Evolutionary conservation across 2,888 invertebrate species (phyloP), one percentile per base, ranked within the genome.

Genomic region (Tinea pellionella): DNA sequence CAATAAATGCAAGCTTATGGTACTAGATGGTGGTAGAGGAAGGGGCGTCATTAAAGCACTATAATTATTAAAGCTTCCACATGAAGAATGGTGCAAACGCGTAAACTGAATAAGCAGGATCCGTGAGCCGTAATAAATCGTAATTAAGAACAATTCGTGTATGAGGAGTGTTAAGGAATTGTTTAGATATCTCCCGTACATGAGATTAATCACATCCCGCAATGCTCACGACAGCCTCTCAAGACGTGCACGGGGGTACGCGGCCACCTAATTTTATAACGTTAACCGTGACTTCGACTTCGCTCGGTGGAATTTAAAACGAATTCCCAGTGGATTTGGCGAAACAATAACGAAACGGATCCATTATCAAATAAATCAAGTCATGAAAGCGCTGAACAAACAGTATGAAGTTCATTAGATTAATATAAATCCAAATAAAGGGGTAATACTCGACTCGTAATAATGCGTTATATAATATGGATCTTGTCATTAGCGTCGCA

Each of bases 401-500:
- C 53, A 24, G 24, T 6, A 53, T 53, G 53, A 53, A 61, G 62
- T 64, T 63, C 63, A 63, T 64, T 64, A 64, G 63, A 60, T 63
- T 63, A 63, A 64, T 64, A 62, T 62, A 61, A 63, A 63, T 63
- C 62, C 64, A 64, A 63, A 64, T 61, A 62, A 15, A 47, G 47
- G 47, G 8, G 24, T 24, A n/a, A n/a, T n/a, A n/a, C n/a, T n/a
- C n/a, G n/a, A n/a, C n/a, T n/a, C n/a, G 24, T 24, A 6, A 24
- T 24, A 24, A 24, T 24, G n/a, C n/a, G n/a, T n/a, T n/a, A 42
- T 42, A 8, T 42, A n/a, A 42, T 42, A 42, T 47, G 18, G 47
- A 47, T 47, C 47, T n/a, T 37, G 37, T 37, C 1, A 37, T 37
- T 37, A 37, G 37, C 3, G n/a, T 37, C 2, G 37, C 37, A 37